These are phyloP conservation scores for Drosophila repletoides DNA, from an alignment of 1,140 invertebrate genomes.

Conservation along the genomic window DNA sequence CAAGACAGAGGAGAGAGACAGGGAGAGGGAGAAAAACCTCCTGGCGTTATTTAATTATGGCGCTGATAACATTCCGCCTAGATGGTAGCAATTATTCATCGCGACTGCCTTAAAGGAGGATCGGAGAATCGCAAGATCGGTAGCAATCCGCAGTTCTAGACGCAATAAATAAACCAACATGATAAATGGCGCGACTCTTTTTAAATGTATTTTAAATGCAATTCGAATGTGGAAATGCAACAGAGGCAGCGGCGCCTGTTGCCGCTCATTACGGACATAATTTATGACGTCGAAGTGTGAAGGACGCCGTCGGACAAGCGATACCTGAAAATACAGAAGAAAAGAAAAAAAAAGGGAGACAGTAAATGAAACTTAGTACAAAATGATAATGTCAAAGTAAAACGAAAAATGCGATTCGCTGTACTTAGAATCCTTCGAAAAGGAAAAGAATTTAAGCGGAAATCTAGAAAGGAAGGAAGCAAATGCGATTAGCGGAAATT, in stretches of 20 bases:
- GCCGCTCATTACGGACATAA: constrained; percentile 72
- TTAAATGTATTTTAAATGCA: constrained; percentile 81
- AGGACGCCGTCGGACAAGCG: constrained; percentile 56
- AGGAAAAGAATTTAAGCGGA: neutral
- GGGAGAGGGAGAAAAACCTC: constrained; percentile 33
- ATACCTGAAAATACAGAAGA: constrained; percentile 40
- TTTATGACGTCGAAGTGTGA: constrained; percentile 74
- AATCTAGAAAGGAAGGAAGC: no score
- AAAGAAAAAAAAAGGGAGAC: constrained; percentile 1
- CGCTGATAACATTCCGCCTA: constrained; percentile 81
- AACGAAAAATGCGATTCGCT: constrained; percentile 1
- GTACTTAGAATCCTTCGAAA: constrained; percentile 1
- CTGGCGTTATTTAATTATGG: constrained; percentile 82
- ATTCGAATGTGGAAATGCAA: constrained; percentile 62
- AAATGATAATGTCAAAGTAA: constrained; percentile 30
- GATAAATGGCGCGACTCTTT: constrained; percentile 71
- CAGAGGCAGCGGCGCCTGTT: constrained; percentile 59
- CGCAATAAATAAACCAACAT: constrained; percentile 76
- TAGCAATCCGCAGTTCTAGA: constrained; percentile 48
- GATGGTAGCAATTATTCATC: constrained; percentile 82
- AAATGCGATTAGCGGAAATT: no score
- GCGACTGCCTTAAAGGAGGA: constrained; percentile 34
- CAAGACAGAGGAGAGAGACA: neutral
- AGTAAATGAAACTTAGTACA: constrained; percentile 4
- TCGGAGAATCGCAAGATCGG: constrained; percentile 22